Evolutionary conservation across 2,888 invertebrate genomes (phyloP), one percentile per base, ranked within the genome.

Genomic region (Meghimatium bilineatum): DNA sequence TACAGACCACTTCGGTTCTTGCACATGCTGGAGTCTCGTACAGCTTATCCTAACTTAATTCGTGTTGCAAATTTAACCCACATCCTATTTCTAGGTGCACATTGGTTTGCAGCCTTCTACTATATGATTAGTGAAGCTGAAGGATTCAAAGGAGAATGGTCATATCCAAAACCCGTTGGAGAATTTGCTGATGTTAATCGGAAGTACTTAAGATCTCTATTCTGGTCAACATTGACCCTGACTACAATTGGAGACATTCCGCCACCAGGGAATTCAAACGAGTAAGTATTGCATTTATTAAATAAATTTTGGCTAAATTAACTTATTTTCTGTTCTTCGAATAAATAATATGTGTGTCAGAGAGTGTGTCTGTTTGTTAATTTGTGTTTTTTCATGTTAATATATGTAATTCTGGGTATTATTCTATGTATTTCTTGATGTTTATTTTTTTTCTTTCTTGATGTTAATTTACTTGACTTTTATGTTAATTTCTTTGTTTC

Each of bases 51-150:
- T 38, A 98, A 98, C 95, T 95, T 98, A 93, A 98, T 98, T 97
- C 95, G 98, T 29, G 98, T 98, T 88, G 96, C 97, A 92, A 98
- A 98, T 94, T 95, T 98, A 87, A 97, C 98, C 89, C 98, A 98
- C 94, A 98, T 98, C 91, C 95, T 98, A 88, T 96, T 98, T 90
- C 97, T 98, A 92, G 95, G 98, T 91, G 98, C 98, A 79, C 98
- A 98, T 93, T 98, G 98, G 98, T 98, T 98, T 93, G 98, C 98
- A 83, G 98, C 98, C 94, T 98, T 98, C 95, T 98, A 98, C 95
- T 98, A 97, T 94, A 94, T 98, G 91, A 95, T 98, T 83, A 98
- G 98, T 12, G 97, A 98, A 93, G 92, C 92, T 2, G 93, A 93
- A 82, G 91, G 90, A 14, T 93, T 93, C 93, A 95, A 96, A 86